phyloP scores from a whole-genome alignment of 2,888 invertebrate species.

The Quadriops clusia region DNA sequence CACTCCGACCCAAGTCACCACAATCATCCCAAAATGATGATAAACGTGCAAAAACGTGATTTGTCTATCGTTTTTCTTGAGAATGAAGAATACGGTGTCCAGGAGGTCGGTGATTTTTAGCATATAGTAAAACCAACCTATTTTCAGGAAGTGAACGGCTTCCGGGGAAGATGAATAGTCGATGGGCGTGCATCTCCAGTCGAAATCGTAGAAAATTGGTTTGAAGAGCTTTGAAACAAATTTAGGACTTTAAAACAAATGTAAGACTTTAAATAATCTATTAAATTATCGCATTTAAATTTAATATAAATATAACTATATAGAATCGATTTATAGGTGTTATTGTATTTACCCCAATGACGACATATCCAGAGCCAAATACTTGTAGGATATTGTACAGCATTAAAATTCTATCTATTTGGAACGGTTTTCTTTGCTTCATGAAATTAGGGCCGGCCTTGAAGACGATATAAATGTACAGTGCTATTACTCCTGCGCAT shows the following conservation, averaged over 20 bases:
- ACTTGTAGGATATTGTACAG: conserved; percentile 57
- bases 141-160: conserved; percentile 45
- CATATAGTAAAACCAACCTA: conserved; percentile 55
- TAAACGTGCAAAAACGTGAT: conserved; percentile 76
- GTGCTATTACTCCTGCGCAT: conserved; percentile 36
- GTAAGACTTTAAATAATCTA: conserved; percentile 1
- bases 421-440: conserved; percentile 49
- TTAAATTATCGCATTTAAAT: background rate
- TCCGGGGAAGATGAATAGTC: conserved; percentile 51
- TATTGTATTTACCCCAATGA: conserved; percentile 22
- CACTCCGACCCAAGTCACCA: conserved; percentile 48
- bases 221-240: too few species aligned
- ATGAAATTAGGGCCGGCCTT: conserved; percentile 53
- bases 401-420: conserved; percentile 47
- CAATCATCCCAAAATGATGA: conserved; percentile 73
- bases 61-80: conserved; percentile 72
- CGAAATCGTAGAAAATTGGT: conserved; percentile 12
- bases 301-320: background rate
- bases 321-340: background rate
- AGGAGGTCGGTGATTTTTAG: conserved; percentile 61
- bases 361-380: conserved; percentile 22
- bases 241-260: too few species aligned
- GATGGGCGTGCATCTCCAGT: conserved; percentile 53
- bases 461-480: conserved; percentile 45
- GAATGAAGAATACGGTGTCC: conserved; percentile 75